phyloP scores from a whole-genome alignment of 2,797 vertebrate genomes.

The Zenarchopterus dispar region DNA sequence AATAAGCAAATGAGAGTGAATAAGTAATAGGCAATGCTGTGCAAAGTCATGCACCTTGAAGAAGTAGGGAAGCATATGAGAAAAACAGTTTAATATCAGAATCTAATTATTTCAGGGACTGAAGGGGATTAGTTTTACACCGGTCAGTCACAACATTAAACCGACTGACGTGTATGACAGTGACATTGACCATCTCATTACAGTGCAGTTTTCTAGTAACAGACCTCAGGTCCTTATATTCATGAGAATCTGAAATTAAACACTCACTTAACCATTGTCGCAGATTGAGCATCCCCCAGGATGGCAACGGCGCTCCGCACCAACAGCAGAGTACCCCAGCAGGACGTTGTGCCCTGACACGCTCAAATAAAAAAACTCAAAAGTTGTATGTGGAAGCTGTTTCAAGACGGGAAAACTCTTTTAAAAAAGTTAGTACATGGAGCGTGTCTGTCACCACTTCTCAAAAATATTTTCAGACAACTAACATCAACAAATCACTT shows the following conservation, averaged over 20 bases:
- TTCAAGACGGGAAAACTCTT: not conserved
- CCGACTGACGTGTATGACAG: not conserved
- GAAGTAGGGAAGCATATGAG: slow-evolving; percentile 70
- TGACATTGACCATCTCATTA: not conserved
- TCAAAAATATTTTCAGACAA: no score
- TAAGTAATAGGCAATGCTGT: slow-evolving; percentile 81
- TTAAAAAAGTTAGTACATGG: no score
- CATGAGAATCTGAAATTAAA: not conserved
- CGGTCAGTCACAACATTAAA: not conserved
- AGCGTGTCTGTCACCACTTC: no score
- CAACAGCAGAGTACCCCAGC: not conserved
- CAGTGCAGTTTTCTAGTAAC: not conserved
- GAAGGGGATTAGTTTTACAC: slow-evolving; percentile 60
- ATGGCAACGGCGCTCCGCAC: not conserved
- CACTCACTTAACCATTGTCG: not conserved
- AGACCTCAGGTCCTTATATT: not conserved
- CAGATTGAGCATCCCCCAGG: not conserved
- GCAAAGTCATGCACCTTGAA: slow-evolving; percentile 82
- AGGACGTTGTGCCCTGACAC: not conserved
- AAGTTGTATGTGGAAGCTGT: not conserved
- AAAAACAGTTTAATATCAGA: slow-evolving; percentile 75
- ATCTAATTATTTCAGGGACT: slow-evolving; percentile 84
- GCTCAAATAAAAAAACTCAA: not conserved
- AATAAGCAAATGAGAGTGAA: slow-evolving; percentile 80
- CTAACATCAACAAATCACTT: no score